Percentiles rank a stretch among this genome's conserved stretches.
phyloP scores from a whole-genome alignment of 2,888 invertebrate species.

The Scaptomyza reducta region DNA sequence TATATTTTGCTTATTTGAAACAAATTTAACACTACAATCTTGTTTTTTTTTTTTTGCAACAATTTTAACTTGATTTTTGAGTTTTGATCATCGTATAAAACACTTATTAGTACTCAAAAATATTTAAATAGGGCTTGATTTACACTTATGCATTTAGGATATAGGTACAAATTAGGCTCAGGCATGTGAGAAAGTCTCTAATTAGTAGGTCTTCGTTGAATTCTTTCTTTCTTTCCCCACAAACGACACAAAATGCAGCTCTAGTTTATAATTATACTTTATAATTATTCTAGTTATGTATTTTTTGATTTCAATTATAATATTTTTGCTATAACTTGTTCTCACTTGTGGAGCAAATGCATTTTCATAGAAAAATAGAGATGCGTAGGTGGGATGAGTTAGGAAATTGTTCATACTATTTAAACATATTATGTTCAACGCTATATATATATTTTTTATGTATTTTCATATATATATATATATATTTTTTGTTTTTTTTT shows the following conservation, averaged over 20 bases:
- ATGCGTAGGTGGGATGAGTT: slow-evolving; percentile 83
- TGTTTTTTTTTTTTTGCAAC: slow-evolving; percentile 57
- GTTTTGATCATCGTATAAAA: slow-evolving; percentile 67
- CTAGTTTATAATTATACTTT: slow-evolving; percentile 45
- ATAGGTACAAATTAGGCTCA: slow-evolving; percentile 83
- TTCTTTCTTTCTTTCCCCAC: slow-evolving; percentile 19
- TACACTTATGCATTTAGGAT: slow-evolving; percentile 76
- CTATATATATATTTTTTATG: slow-evolving; percentile 32
- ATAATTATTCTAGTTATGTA: slow-evolving; percentile 39
- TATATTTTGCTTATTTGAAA: slow-evolving; percentile 61
- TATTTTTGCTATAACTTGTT: slow-evolving; percentile 47
- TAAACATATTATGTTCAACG: slow-evolving; percentile 52
- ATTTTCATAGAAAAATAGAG: slow-evolving; percentile 83
- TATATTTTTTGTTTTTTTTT: neutral
- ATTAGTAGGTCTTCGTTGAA: slow-evolving; percentile 51
- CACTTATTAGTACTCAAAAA: slow-evolving; percentile 69
- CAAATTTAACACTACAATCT: slow-evolving; percentile 71
- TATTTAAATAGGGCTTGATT: slow-evolving; percentile 69
- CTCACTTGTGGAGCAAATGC: slow-evolving; percentile 67
- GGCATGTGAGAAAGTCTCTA: slow-evolving; percentile 75
- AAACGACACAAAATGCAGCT: slow-evolving; percentile 64
- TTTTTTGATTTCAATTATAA: slow-evolving; percentile 54
- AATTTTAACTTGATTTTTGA: slow-evolving; percentile 52
- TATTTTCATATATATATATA: slow-evolving; percentile 6
- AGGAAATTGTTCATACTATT: slow-evolving; percentile 79